Evolutionary conservation across 2,113 vertebrate species (phyloP).

Genomic region (Phocoena sinus): DNA sequence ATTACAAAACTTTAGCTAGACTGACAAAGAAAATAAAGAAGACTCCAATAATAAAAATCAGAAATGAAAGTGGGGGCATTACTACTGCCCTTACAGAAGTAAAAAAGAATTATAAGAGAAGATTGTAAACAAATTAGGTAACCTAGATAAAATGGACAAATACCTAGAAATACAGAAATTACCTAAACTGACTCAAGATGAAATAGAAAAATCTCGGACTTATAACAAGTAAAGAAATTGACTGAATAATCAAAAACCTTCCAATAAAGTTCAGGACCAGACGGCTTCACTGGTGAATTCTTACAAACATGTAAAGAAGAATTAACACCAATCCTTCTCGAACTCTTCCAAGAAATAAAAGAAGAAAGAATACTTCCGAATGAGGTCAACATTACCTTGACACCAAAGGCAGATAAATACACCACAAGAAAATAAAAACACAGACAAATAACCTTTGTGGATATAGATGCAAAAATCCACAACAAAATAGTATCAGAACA

Average conservation of each 20-base stretch:
- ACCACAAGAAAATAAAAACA: background rate
- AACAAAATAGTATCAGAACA: background rate
- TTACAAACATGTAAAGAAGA: background rate
- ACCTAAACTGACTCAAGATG: background rate
- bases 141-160: background rate
- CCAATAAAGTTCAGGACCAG: background rate
- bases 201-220: background rate
- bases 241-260: background rate
- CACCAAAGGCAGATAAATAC: background rate
- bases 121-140: background rate
- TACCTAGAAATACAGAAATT: background rate
- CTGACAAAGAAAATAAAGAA: background rate
- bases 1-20: background rate
- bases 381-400: background rate
- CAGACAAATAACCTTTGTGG: background rate
- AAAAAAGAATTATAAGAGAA: background rate
- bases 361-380: background rate
- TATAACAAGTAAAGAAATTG: background rate
- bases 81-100: background rate
- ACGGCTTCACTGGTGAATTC: background rate
- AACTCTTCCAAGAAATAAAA: background rate
- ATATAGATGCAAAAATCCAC: background rate
- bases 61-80: background rate
- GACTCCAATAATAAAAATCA: background rate
- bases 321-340: background rate